Percentiles rank a stretch among this genome's conserved stretches.
Evolutionary conservation across 2,113 vertebrate genomes (phyloP).

Genomic region (Daboia siamensis): DNA sequence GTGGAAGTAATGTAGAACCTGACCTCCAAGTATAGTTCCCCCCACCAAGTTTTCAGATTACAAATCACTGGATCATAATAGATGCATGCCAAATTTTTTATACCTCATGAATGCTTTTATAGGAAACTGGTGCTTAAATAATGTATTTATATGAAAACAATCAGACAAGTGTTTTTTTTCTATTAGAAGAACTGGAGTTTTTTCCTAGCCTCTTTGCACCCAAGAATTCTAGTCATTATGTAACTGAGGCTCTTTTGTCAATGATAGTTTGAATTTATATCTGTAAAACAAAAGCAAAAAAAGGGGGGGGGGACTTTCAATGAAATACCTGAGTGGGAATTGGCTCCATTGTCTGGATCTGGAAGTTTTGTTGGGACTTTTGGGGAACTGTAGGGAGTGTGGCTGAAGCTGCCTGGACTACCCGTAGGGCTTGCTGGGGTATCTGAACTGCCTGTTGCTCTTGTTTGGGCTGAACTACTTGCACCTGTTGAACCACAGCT

Average conservation of each 20-base stretch:
- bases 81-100: not conserved
- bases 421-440: constrained; percentile 91
- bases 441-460: constrained; percentile 89
- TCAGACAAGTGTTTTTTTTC: too few relatives aligned
- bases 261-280: not conserved
- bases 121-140: not conserved
- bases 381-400: constrained; percentile 92
- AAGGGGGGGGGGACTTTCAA: not conserved
- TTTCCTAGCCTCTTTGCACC: not conserved
- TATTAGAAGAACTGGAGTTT: not conserved
- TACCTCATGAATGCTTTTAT: not conserved
- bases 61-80: not conserved
- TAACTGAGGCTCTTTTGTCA: not conserved
- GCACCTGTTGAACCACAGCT: constrained; percentile 89
- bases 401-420: constrained; percentile 94
- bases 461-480: constrained; percentile 84
- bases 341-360: constrained; percentile 78
- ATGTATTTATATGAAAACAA: not conserved
- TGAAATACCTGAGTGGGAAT: constrained; percentile 83
- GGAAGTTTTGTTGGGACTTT: constrained; percentile 81
- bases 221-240: not conserved
- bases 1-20: not conserved
- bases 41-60: not conserved
- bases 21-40: not conserved
- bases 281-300: not conserved